Base-by-base conservation (phyloP, 2,113 vertebrate genomes). In the Labrus mixtus region DNA sequence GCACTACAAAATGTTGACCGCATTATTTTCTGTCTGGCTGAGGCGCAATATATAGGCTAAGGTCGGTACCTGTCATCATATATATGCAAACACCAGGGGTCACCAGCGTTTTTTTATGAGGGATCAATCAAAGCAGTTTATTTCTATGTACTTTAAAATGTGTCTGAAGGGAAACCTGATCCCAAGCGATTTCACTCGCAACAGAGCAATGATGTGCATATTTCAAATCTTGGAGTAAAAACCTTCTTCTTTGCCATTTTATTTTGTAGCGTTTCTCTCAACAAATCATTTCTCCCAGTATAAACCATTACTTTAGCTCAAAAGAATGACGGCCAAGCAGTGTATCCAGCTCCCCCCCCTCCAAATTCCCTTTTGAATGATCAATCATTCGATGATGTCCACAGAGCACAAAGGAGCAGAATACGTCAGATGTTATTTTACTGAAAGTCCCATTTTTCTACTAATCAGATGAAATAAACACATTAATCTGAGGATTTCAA, bases 371-470 rank as follows among this genome's bases (percentile, higher is more conserved):
- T 41, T 77, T 79, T 62, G 72, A 78, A 76, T 48, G 59, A 84
- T 90, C 88, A 73, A 59, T 92, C 76, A 81, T 67, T 58, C 29
- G 6, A 57, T 45, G 59, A 60, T 61, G 63, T 2, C 81, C 64
- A 22, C 20, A 79, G 48, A 85, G 63, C 77, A 54, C 48, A 13
- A 13, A 25, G 23, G 71, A 89, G 69, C 62, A 29, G 53, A 75
- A 70, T 54, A 74, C 65, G 64, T 87, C 75, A 90, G 59, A 69
- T 90, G 73, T 82, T 90, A 76, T 89, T 88, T 80, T 23, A 79
- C 68, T 6, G 3, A 73, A 83, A 68, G 36, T 53, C 50, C 50
- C 25, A 54, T 88, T 88, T 78, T 73, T 90, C 82, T 76, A 57
- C 75, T 54, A 59, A 78, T 87, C 68, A 81, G 33, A 73, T 81